A percentile compares a stretch with the other conserved stretches of the same genome.
Conservation (phyloP, 2,888 invertebrate genomes). For the Sycophila texana region DNA sequence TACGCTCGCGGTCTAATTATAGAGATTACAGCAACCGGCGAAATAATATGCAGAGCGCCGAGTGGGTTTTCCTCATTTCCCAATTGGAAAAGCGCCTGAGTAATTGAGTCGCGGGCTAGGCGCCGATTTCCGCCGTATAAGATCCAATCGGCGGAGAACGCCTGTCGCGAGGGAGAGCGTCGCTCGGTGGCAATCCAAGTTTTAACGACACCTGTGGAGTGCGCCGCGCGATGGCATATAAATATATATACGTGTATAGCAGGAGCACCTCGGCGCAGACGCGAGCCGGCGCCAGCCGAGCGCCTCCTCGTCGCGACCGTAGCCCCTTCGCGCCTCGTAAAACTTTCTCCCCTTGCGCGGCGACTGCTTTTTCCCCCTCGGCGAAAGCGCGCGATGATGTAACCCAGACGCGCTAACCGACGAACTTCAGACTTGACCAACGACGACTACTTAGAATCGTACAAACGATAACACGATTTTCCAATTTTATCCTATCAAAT, state of each 20-base stretch:
- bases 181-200: not conserved
- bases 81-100: too few relatives aligned
- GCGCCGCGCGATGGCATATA: not conserved
- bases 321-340: not conserved
- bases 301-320: too few relatives aligned
- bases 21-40: too few relatives aligned
- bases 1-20: too few relatives aligned
- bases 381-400: not conserved
- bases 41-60: too few relatives aligned
- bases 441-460: not conserved
- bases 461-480: not conserved
- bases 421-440: not conserved
- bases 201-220: slow-evolving; percentile 63
- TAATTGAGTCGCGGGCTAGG: too few relatives aligned
- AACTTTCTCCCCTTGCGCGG: slow-evolving; percentile 19
- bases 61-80: too few relatives aligned
- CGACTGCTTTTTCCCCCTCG: not conserved
- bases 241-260: too few relatives aligned
- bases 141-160: not conserved
- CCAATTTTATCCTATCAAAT: not conserved
- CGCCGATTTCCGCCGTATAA: too few relatives aligned
- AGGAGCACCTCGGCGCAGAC: not conserved
- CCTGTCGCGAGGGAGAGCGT: not conserved
- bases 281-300: too few relatives aligned
- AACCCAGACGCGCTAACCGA: not conserved